A percentile compares a stretch with the other conserved stretches of the same genome.
These are phyloP conservation scores for Bombycilla garrulus DNA, from an alignment of 2,113 vertebrate species.

Conservation along the genomic window DNA sequence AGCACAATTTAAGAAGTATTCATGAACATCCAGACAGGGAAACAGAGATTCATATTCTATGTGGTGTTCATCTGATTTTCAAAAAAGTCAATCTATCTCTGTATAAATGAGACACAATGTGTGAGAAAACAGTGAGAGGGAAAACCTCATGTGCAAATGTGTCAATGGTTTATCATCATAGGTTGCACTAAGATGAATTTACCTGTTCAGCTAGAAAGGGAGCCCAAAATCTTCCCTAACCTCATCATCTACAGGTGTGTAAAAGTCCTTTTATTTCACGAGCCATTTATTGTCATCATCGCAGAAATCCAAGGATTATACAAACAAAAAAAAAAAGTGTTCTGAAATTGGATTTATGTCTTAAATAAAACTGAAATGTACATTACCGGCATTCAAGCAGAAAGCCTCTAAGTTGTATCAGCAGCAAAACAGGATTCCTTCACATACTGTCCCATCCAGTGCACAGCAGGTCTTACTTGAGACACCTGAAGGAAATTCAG, in stretches of 20 bases:
- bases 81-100: background rate
- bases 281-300: background rate
- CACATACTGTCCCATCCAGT: background rate
- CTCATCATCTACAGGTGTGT: background rate
- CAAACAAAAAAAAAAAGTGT: background rate
- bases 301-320: background rate
- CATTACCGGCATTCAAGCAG: background rate
- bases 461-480: background rate
- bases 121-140: background rate
- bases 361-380: rapidly evolving
- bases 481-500: background rate
- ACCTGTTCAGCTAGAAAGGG: background rate
- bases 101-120: background rate
- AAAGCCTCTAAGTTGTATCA: background rate
- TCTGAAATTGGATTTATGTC: background rate
- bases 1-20: background rate
- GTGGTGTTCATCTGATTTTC: background rate
- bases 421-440: background rate
- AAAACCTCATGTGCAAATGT: background rate
- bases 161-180: background rate
- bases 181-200: background rate
- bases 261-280: background rate
- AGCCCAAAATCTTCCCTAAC: background rate
- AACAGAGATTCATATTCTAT: background rate
- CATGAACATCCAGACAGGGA: background rate